Percentiles rank a stretch among this genome's conserved stretches.
phyloP scores from a whole-genome alignment of 2,797 vertebrate genomes.

The Sebastes ruberrimus region DNA sequence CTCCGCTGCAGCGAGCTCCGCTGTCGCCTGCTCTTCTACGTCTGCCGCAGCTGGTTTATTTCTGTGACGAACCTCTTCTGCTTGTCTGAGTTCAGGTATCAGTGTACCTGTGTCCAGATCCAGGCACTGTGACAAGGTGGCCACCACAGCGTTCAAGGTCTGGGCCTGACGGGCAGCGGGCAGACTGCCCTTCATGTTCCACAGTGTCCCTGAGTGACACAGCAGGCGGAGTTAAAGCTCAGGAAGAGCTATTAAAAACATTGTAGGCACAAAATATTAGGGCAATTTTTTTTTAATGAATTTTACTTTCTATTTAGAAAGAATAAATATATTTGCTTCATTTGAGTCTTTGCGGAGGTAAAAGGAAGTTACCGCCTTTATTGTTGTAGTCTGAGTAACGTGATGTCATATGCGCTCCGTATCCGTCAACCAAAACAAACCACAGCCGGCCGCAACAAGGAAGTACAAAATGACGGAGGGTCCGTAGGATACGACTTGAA shows the following conservation, averaged over 20 bases:
- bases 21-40: constrained; percentile 27
- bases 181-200: constrained; percentile 91
- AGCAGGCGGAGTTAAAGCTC: neutral
- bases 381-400: no score
- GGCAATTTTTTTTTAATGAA: no score
- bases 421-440: no score
- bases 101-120: constrained; percentile 82
- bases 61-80: constrained; percentile 76
- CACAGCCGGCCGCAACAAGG: no score
- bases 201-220: constrained; percentile 85
- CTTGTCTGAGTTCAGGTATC: constrained; percentile 85
- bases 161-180: constrained; percentile 88
- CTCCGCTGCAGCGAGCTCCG: constrained; percentile 41
- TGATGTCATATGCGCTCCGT: no score
- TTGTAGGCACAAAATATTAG: no score
- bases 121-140: constrained; percentile 87
- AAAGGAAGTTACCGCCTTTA: no score
- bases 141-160: constrained; percentile 85
- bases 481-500: no score
- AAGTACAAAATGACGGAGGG: no score
- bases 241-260: neutral
- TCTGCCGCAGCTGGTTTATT: constrained; percentile 42
- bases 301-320: no score
- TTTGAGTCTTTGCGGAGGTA: no score
- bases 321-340: no score